Evolutionary conservation across 2,888 invertebrate genomes (phyloP).

Genomic region (Xestia xanthographa): DNA sequence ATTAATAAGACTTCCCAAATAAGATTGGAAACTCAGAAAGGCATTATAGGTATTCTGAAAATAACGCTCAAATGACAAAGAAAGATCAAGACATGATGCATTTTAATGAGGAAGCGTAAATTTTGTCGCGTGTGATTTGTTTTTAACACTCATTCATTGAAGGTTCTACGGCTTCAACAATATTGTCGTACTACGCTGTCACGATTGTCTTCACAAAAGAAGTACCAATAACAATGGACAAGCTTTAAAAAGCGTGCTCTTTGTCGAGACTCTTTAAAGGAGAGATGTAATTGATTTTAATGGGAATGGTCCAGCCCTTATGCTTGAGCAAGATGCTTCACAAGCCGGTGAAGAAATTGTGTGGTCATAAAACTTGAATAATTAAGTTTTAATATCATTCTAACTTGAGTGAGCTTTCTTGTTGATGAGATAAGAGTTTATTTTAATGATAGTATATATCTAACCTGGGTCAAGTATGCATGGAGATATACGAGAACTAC

Average conservation of each 20-base stretch:
- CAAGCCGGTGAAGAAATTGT: slow-evolving; percentile 52
- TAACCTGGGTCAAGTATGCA: not conserved
- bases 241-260: slow-evolving; percentile 60
- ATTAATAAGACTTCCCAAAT: slow-evolving; percentile 6
- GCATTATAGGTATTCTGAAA: slow-evolving; percentile 1
- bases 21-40: not conserved
- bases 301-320: slow-evolving; percentile 66
- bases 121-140: slow-evolving; percentile 31
- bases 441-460: slow-evolving; percentile 15
- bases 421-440: slow-evolving; percentile 11
- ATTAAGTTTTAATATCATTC: slow-evolving; percentile 43
- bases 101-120: slow-evolving; percentile 23
- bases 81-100: slow-evolving; percentile 9
- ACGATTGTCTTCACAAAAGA: slow-evolving; percentile 63
- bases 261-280: slow-evolving; percentile 61
- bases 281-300: slow-evolving; percentile 78
- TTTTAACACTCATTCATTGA: slow-evolving; percentile 26
- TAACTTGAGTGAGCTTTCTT: slow-evolving; percentile 26
- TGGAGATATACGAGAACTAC: not conserved
- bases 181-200: slow-evolving; percentile 47
- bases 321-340: slow-evolving; percentile 67
- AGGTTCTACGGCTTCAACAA: slow-evolving; percentile 39
- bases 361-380: slow-evolving; percentile 44
- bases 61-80: slow-evolving; percentile 16
- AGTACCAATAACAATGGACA: slow-evolving; percentile 62